Evolutionary conservation across 2,888 invertebrate genomes (phyloP).

Genomic region (Pediacus dermestoides): DNA sequence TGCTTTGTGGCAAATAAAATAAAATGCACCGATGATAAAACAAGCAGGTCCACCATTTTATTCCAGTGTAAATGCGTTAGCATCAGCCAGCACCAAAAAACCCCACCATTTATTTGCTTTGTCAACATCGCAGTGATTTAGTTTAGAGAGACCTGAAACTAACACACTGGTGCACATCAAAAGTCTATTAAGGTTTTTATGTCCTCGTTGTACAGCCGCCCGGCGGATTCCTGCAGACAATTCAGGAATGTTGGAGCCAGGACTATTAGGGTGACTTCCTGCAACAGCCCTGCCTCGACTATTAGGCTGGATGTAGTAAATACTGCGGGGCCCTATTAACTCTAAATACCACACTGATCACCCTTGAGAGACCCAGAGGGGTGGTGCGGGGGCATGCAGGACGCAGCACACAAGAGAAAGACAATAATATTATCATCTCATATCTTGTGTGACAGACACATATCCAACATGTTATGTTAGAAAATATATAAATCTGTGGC

Average conservation of each 20-base stretch:
- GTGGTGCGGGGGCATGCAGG: constrained; percentile 26
- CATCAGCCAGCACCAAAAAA: too few species aligned
- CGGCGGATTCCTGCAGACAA: constrained; percentile 21
- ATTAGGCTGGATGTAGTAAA: constrained; percentile 38
- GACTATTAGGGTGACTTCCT: too few species aligned
- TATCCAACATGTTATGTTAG: constrained; percentile 20
- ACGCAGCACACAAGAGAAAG: constrained; percentile 24
- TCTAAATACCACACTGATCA: constrained; percentile 35
- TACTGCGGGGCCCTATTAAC: constrained; percentile 38
- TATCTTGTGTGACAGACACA: constrained; percentile 17
- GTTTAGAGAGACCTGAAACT: too few species aligned
- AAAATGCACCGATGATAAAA: too few species aligned
- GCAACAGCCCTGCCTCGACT: constrained; percentile 25
- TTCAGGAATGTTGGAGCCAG: constrained; percentile 3
- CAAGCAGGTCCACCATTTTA: too few species aligned
- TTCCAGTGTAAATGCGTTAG: too few species aligned
- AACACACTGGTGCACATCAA: constrained; percentile 37
- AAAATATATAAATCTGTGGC: constrained; percentile 32
- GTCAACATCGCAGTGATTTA: too few species aligned
- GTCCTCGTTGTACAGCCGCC: constrained; percentile 24
- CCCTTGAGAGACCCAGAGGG: constrained; percentile 30
- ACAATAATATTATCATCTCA: too few species aligned
- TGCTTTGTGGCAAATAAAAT: too few species aligned
- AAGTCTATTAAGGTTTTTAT: constrained; percentile 39
- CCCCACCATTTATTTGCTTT: too few species aligned